Percentiles rank a stretch among this genome's conserved stretches.
Conservation (phyloP, 2,113 vertebrate species). For the Casuarius casuarius region DNA sequence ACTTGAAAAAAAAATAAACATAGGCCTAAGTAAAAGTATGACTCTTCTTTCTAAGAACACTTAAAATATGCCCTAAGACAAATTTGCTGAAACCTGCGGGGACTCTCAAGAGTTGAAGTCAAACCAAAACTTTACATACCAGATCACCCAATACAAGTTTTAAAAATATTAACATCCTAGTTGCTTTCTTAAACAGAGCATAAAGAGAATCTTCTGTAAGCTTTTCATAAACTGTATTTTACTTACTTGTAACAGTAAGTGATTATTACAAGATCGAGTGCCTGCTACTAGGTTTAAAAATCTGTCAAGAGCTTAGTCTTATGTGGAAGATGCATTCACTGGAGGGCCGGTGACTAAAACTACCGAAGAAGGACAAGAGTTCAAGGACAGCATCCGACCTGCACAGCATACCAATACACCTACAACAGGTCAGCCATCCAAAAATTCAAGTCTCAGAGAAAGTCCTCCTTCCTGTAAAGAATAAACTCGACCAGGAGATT, state of each 20-base stretch:
- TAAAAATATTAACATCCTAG: not conserved
- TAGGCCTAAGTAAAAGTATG: not conserved
- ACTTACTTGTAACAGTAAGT: not conserved
- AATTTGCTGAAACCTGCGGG: not conserved
- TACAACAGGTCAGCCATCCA: not conserved
- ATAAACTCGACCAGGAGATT: not conserved
- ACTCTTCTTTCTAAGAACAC: not conserved
- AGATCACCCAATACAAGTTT: not conserved
- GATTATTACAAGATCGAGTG: not conserved
- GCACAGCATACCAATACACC: not conserved
- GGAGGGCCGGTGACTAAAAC: not conserved
- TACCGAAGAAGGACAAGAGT: not conserved
- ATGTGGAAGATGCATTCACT: not conserved
- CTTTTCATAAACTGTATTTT: not conserved
- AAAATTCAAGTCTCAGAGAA: not conserved
- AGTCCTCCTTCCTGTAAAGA: not conserved
- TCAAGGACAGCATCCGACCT: not conserved
- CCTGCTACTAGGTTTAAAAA: not conserved
- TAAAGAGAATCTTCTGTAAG: not conserved
- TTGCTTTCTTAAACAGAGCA: not conserved
- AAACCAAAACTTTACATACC: not conserved
- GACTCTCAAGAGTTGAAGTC: not conserved
- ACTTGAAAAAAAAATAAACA: not conserved
- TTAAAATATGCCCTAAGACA: not conserved
- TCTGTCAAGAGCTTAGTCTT: not conserved